phyloP scores from a whole-genome alignment of 2,888 invertebrate species.

The Liopterus haemorrhoidalis region DNA sequence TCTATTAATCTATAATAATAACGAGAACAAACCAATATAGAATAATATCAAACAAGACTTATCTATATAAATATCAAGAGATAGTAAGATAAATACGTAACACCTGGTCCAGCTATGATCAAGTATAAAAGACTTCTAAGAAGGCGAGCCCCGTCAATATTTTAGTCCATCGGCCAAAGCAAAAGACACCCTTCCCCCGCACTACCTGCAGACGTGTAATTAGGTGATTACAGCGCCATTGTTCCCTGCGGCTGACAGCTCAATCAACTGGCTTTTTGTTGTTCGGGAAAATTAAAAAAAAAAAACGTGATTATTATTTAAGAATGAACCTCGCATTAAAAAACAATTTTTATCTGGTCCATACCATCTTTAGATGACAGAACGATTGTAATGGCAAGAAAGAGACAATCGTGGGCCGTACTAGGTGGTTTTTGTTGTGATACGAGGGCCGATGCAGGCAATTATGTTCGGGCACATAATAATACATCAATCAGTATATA shows the following conservation, averaged over 20 bases:
- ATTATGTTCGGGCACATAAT: constrained; percentile 44
- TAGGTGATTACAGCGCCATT: constrained; percentile 46
- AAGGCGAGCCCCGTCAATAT: too few species aligned
- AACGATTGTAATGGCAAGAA: constrained; percentile 9
- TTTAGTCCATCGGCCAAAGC: constrained; percentile 12
- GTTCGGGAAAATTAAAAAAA: constrained; percentile 37
- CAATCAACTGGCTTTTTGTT: constrained; percentile 45
- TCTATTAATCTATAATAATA: too few species aligned
- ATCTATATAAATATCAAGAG: too few species aligned
- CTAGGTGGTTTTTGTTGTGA: constrained; percentile 31
- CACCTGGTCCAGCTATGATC: too few species aligned
- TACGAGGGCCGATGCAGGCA: constrained; percentile 35
- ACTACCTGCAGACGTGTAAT: constrained; percentile 44
- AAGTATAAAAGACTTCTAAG: too few species aligned
- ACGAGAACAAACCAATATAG: too few species aligned
- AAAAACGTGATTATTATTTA: constrained; percentile 41
- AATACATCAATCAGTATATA: constrained; percentile 44
- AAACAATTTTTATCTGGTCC: constrained; percentile 43
- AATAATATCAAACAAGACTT: too few species aligned
- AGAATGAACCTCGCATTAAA: constrained; percentile 43
- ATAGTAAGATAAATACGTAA: too few species aligned
- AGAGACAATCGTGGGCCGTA: constrained; percentile 6
- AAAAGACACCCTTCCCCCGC: constrained; percentile 6
- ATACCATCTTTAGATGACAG: constrained; percentile 31
- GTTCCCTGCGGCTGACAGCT: constrained; percentile 46